Evolutionary conservation across 2,797 vertebrate species (phyloP).

Genomic region (Octomys mimax): DNA sequence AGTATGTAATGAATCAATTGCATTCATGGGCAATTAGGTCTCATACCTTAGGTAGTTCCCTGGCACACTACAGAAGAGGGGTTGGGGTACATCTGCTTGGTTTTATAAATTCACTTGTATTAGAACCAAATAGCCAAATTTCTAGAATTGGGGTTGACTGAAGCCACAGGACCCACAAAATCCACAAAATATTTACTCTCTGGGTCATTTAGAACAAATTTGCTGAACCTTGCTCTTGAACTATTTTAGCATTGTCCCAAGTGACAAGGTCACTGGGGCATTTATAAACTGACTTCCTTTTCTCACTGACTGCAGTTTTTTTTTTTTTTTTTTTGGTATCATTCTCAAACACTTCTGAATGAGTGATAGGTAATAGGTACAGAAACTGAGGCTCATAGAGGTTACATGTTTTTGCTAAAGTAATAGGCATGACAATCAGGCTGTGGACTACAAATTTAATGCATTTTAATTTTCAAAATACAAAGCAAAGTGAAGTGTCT

Average conservation of each 20-base stretch:
- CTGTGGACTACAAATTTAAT: neutral
- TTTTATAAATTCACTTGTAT: neutral
- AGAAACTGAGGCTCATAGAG: neutral
- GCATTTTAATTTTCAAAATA: neutral
- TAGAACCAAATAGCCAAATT: neutral
- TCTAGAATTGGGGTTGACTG: neutral
- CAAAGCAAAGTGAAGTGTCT: neutral
- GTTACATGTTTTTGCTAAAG: neutral
- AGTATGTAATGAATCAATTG: neutral
- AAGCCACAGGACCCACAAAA: neutral
- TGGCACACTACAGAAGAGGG: neutral
- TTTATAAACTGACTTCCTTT: neutral
- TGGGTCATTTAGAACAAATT: neutral
- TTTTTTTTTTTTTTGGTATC: neutral
- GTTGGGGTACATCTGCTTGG: neutral
- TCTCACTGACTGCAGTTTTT: neutral
- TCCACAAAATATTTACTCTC: slow-evolving; percentile 9
- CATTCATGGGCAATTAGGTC: neutral
- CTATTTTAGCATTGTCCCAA: neutral
- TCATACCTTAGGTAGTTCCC: neutral
- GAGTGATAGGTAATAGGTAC: neutral
- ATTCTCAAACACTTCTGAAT: neutral
- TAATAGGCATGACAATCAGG: neutral
- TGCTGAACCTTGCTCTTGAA: neutral
- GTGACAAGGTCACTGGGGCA: neutral